Conservation (phyloP, 2,113 vertebrate genomes). For the Atrichornis clamosus region DNA sequence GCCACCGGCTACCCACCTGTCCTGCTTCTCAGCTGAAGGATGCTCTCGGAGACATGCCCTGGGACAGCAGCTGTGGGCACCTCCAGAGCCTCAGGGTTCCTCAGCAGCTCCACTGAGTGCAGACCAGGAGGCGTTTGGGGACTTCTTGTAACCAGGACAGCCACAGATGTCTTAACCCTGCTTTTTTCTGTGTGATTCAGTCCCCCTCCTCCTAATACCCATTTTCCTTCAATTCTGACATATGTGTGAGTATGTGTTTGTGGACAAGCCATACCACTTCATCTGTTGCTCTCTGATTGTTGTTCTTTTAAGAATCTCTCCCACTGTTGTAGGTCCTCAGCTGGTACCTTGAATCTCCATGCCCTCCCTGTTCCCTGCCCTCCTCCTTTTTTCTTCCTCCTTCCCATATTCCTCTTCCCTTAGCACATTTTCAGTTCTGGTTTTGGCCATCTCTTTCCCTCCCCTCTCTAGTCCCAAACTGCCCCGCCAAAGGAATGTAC, state of each 20-base stretch:
- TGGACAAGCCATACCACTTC: neutral
- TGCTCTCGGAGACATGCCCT: neutral
- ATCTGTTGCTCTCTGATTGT: neutral
- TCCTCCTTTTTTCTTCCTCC: neutral
- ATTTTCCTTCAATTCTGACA: neutral
- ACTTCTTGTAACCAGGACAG: neutral
- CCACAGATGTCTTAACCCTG: neutral
- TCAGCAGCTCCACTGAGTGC: neutral
- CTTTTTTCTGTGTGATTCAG: neutral
- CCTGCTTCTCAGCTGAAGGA: neutral
- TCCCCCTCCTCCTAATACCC: neutral
- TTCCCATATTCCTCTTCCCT: neutral
- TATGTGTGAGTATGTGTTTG: neutral
- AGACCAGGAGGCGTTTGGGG: neutral
- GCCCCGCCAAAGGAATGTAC: neutral
- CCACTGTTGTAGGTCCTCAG: neutral
- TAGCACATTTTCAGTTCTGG: neutral
- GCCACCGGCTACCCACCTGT: rapidly evolving
- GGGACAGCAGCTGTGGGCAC: neutral
- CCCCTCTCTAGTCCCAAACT: neutral
- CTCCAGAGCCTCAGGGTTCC: neutral
- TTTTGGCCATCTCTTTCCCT: neutral
- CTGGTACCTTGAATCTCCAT: neutral
- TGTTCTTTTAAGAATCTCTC: neutral
- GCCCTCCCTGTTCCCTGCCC: neutral